phyloP scores from a whole-genome alignment of 1,140 invertebrate species.

The Drosophila funebris region DNA sequence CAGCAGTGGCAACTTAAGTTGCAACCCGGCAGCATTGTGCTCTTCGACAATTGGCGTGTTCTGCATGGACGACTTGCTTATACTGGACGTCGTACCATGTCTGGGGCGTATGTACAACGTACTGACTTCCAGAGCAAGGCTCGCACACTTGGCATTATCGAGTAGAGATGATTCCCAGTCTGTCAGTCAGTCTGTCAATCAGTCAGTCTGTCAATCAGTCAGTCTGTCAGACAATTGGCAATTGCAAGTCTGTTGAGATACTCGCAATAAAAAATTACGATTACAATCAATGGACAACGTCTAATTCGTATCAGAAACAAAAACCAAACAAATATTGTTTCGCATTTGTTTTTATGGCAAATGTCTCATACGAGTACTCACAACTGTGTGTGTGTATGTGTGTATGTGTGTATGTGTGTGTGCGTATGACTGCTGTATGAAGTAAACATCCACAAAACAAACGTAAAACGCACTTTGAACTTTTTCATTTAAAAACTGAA shows the following conservation, averaged over 20 bases:
- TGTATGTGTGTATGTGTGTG: constrained; percentile 17
- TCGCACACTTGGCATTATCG: constrained; percentile 84
- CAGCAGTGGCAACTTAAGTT: constrained; percentile 87
- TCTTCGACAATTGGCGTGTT: constrained; percentile 91
- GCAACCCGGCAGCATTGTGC: constrained; percentile 87
- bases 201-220: too few species aligned
- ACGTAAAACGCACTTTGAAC: constrained; percentile 72
- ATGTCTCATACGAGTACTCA: constrained; percentile 37
- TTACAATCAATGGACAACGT: constrained; percentile 68
- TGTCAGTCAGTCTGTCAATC: neutral
- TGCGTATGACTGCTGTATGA: constrained; percentile 21
- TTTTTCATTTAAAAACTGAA: constrained; percentile 80
- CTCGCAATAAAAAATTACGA: constrained; percentile 77
- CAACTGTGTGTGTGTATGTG: constrained; percentile 16
- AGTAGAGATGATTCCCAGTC: constrained; percentile 31
- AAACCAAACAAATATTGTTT: constrained; percentile 62
- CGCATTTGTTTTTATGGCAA: constrained; percentile 76
- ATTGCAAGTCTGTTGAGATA: constrained; percentile 31
- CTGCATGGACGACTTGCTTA: constrained; percentile 89
- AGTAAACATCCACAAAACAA: constrained; percentile 47
- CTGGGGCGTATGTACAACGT: constrained; percentile 87
- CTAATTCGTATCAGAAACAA: constrained; percentile 55
- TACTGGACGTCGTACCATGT: constrained; percentile 86
- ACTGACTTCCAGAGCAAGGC: constrained; percentile 87
- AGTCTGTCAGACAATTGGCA: neutral